Percentiles rank a stretch among this genome's conserved stretches.
phyloP scores from a whole-genome alignment of 92 coral and sea anemone genomes.

The Palythoa grandis region DNA sequence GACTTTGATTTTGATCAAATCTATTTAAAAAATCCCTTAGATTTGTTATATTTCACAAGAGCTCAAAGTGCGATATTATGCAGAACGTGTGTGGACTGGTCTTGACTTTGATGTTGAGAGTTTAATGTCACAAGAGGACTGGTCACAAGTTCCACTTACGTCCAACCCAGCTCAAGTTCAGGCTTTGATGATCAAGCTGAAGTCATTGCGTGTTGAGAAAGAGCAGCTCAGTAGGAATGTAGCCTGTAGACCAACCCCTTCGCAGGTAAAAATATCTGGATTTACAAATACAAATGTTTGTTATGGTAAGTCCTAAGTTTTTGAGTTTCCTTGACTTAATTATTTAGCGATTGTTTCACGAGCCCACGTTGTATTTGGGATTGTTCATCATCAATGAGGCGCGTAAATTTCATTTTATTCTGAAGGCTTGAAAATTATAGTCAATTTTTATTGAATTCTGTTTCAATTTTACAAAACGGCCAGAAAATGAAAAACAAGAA shows the following conservation, averaged over 20 bases:
- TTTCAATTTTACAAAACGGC: too few relatives aligned
- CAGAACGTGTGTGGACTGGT: constrained; percentile 90
- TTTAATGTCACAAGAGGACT: constrained; percentile 42
- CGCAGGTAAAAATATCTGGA: constrained; percentile 66
- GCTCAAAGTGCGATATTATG: constrained; percentile 70
- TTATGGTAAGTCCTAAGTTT: too few relatives aligned
- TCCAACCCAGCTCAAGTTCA: constrained; percentile 71
- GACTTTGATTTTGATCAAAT: background rate
- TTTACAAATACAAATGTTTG: too few relatives aligned
- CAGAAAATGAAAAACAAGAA: too few relatives aligned
- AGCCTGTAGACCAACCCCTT: constrained; percentile 80
- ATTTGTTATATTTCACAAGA: constrained; percentile 70
- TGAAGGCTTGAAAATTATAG: too few relatives aligned
- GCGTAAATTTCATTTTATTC: too few relatives aligned
- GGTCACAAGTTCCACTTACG: constrained; percentile 50
- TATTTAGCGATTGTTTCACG: too few relatives aligned
- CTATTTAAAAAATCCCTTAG: constrained; percentile 35
- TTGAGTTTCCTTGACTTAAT: too few relatives aligned
- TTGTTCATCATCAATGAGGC: too few relatives aligned
- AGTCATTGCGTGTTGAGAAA: constrained; percentile 43
- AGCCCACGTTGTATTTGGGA: too few relatives aligned
- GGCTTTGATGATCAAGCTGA: constrained; percentile 51
- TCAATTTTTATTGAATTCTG: too few relatives aligned
- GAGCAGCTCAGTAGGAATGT: constrained; percentile 51
- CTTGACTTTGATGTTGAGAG: constrained; percentile 43